phyloP scores from a whole-genome alignment of 2,888 invertebrate genomes.

The Cynaeus angustus region DNA sequence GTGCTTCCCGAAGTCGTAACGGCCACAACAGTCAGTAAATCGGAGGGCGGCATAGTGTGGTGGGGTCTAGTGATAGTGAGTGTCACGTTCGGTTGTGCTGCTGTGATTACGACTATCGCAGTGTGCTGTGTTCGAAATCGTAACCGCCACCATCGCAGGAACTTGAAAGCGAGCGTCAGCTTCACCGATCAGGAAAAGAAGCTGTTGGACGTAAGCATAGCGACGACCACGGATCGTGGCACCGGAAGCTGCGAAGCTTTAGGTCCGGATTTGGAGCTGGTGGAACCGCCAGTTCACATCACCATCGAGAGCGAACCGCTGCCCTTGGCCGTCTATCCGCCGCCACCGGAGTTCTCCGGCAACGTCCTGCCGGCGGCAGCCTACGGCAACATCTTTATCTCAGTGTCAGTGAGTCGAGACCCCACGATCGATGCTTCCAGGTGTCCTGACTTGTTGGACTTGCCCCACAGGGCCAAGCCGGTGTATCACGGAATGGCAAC shows the following conservation, averaged over 20 bases:
- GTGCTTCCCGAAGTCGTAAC: slow-evolving; percentile 81
- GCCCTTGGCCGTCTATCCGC: slow-evolving; percentile 71
- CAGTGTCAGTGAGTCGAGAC: slow-evolving; percentile 85
- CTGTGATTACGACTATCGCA: slow-evolving; percentile 77
- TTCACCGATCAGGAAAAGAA: slow-evolving; percentile 93
- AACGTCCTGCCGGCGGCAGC: slow-evolving; percentile 71
- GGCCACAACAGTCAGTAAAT: slow-evolving; percentile 84
- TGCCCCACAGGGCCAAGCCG: slow-evolving; percentile 75
- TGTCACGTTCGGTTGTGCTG: slow-evolving; percentile 78
- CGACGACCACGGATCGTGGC: slow-evolving; percentile 78
- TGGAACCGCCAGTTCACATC: slow-evolving; percentile 72
- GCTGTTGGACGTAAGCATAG: slow-evolving; percentile 85
- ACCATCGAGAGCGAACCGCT: slow-evolving; percentile 73
- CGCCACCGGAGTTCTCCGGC: slow-evolving; percentile 77
- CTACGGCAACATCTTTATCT: slow-evolving; percentile 88
- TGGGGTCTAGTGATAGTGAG: slow-evolving; percentile 83
- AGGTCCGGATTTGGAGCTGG: slow-evolving; percentile 75
- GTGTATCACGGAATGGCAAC: slow-evolving; percentile 71
- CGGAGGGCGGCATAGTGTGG: slow-evolving; percentile 83
- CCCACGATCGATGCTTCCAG: slow-evolving; percentile 79
- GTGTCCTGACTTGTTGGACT: slow-evolving; percentile 87
- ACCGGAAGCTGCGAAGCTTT: slow-evolving; percentile 75
- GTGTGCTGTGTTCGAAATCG: slow-evolving; percentile 75
- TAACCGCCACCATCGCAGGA: slow-evolving; percentile 77
- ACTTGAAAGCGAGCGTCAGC: slow-evolving; percentile 85